phyloP scores from a whole-genome alignment of 2,888 invertebrate species.

The Glaucopsyche alexis region DNA sequence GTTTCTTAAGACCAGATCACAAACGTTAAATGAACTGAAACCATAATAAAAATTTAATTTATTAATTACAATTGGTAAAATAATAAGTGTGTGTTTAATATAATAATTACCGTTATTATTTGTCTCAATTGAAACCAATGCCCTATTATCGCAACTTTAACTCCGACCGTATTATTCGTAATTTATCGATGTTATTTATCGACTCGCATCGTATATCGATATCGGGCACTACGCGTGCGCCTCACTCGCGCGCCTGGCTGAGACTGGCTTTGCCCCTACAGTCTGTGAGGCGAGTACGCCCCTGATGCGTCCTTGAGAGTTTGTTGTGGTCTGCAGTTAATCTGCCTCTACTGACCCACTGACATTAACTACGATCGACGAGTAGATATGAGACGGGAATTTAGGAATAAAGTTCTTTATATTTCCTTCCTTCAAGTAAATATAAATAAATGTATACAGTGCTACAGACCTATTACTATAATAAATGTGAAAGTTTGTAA shows the following conservation, averaged over 20 bases:
- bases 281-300: background rate
- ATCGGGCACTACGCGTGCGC: background rate
- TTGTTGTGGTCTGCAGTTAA: background rate
- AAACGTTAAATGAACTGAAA: background rate
- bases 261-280: background rate
- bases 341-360: slow-evolving; percentile 1
- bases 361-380: background rate
- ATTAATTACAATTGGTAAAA: background rate
- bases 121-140: background rate
- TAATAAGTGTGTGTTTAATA: too few species aligned
- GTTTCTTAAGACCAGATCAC: background rate
- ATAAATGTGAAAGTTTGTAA: too few species aligned
- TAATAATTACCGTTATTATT: slow-evolving; percentile 20
- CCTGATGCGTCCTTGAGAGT: slow-evolving; percentile 15
- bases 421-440: background rate
- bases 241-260: background rate
- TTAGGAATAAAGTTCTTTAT: background rate
- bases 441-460: too few species aligned
- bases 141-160: background rate
- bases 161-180: background rate
- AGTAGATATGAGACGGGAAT: background rate
- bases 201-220: background rate
- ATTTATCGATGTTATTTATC: slow-evolving; percentile 11
- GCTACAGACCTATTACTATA: too few species aligned
- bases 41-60: too few species aligned